Evolutionary conservation across 2,113 vertebrate genomes (phyloP), one percentile per base, ranked within the genome.

Genomic region (Megaptera novaeangliae): DNA sequence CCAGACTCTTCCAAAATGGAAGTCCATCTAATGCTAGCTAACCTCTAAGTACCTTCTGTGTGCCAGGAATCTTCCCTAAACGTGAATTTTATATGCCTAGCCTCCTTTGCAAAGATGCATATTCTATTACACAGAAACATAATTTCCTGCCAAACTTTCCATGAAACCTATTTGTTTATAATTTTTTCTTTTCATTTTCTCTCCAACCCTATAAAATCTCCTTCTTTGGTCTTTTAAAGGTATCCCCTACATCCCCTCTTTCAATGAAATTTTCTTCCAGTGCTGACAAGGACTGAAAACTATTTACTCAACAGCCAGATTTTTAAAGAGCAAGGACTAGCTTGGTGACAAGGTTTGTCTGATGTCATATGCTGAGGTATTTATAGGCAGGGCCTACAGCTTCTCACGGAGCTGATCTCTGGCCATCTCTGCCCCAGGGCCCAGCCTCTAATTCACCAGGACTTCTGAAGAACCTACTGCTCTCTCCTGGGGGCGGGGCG

Each of bases 331-430:
- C n/a, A 72, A 86, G 49, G 49, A 85, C 75, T 71, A 92, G 55
- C 52, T 57, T 94, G 72, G 31, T 66, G 68, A 93, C 82, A 64
- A 55, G 66, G 36, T 89, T 94, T 85, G 57, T 55, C 72, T 93
- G 72, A 91, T 96, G 68, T 93, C 88, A 96, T 97, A 85, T 87
- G 55, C 72, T 75, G 74, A 88, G 49, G 88, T 93, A 83, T 92
- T 95, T 94, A 78, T 93, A 93, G 74, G 11, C 23, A 61, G 25
- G 71, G 39, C 69, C 82, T 75, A 15, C 55, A 91, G 85, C 55
- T 80, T 52, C 82, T 89, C 69, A 34, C 5, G 0, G 4, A 88
- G 64, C 36, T 96, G 88, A 75, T 61, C 64, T 77, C 78, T 94
- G 86, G 59, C 92, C 27, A 9, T 84, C 71, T 96, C 89, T 93